A percentile compares a stretch with the other conserved stretches of the same genome.
These are phyloP conservation scores for Sebastes glaucus DNA, from an alignment of 2,797 vertebrate genomes.

Conservation along the genomic window DNA sequence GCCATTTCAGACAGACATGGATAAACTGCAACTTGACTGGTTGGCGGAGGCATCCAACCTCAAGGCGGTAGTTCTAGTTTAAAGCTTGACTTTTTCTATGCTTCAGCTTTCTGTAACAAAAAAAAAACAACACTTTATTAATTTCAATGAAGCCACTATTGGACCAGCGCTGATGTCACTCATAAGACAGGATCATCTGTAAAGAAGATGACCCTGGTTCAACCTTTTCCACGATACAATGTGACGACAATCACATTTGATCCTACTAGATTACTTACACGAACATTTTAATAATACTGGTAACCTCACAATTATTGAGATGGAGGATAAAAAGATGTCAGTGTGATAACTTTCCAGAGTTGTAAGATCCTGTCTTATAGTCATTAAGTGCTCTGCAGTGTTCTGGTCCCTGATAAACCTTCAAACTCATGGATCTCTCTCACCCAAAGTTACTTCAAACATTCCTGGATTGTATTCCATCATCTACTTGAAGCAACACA, in stretches of 20 bases:
- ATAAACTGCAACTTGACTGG: too few relatives aligned
- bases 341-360: not conserved
- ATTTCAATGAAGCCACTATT: not conserved
- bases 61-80: too few relatives aligned
- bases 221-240: not conserved
- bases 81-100: not conserved
- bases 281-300: not conserved
- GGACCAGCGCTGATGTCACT: accelerated
- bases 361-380: not conserved
- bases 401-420: not conserved
- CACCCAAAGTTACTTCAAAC: too few relatives aligned
- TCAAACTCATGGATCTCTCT: not conserved
- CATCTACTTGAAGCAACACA: slow-evolving; percentile 1
- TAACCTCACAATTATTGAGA: not conserved
- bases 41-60: too few relatives aligned
- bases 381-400: not conserved
- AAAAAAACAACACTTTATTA: not conserved
- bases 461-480: not conserved
- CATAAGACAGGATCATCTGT: not conserved
- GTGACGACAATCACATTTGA: not conserved
- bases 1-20: too few relatives aligned
- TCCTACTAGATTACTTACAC: too few relatives aligned
- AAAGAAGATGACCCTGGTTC: not conserved
- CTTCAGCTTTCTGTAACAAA: not conserved
- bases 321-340: not conserved